Evolutionary conservation across 2,113 vertebrate species (phyloP).

Genomic region (Melozone crissalis): DNA sequence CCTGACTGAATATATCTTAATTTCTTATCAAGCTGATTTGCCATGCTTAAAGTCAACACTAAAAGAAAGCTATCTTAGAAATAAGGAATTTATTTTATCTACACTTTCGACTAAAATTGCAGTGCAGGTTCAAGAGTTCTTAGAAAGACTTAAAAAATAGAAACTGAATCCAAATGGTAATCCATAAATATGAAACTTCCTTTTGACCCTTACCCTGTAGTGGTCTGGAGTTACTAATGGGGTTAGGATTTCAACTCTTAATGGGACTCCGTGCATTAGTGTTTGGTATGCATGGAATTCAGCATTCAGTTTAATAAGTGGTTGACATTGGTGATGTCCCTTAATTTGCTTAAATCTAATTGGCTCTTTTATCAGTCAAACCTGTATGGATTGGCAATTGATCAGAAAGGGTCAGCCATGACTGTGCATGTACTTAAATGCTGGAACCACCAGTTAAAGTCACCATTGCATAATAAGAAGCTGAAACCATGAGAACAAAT

Average conservation of each 20-base stretch:
- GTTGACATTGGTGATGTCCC: constrained; percentile 87
- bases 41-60: neutral
- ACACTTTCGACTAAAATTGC: constrained; percentile 52
- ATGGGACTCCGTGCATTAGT: constrained; percentile 77
- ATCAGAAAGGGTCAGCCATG: constrained; percentile 84
- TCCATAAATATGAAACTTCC: constrained; percentile 81
- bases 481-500: constrained; percentile 68
- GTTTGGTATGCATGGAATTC: constrained; percentile 80
- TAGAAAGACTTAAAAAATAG: constrained; percentile 72
- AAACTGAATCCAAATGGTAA: constrained; percentile 75
- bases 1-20: neutral
- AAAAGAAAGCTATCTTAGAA: neutral
- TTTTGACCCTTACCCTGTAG: constrained; percentile 66
- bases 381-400: constrained; percentile 85
- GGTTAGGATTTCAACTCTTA: constrained; percentile 80
- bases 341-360: constrained; percentile 88
- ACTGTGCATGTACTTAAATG: constrained; percentile 87
- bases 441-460: constrained; percentile 77
- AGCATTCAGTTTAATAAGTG: constrained; percentile 80
- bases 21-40: neutral
- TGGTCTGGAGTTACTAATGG: constrained; percentile 79
- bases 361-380: constrained; percentile 89
- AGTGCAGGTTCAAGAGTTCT: constrained; percentile 73
- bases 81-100: constrained; percentile 61
- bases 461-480: constrained; percentile 78